Percentiles rank a stretch among this genome's conserved stretches.
Evolutionary conservation across 2,113 vertebrate genomes (phyloP).

Genomic region (Megaptera novaeangliae): DNA sequence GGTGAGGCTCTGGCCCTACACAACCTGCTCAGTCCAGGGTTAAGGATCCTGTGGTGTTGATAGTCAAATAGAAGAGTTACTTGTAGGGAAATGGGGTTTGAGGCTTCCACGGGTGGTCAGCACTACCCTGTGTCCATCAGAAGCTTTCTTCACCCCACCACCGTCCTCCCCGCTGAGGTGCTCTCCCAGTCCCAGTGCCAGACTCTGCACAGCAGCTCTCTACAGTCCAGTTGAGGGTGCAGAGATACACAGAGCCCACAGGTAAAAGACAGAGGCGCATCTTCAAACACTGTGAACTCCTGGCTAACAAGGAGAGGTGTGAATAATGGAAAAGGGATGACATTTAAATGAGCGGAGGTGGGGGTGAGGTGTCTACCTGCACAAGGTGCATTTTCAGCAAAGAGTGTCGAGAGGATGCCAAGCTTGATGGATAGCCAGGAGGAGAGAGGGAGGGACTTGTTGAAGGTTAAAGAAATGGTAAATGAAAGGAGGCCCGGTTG

Average conservation of each 20-base stretch:
- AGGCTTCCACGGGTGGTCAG: fast-evolving
- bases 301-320: neutral
- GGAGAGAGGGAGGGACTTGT: neutral
- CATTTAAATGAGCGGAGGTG: too few relatives aligned
- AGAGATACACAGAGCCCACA: neutral
- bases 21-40: neutral
- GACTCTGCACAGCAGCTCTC: neutral
- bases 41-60: neutral
- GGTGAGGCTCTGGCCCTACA: neutral
- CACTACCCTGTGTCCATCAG: neutral
- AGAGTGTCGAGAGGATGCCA: neutral
- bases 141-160: neutral
- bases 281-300: neutral
- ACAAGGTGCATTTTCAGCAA: neutral
- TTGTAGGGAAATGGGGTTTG: neutral
- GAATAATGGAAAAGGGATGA: neutral
- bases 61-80: neutral
- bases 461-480: neutral
- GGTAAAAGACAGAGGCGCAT: neutral
- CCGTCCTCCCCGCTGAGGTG: neutral
- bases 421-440: neutral
- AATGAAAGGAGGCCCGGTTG: neutral
- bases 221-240: neutral
- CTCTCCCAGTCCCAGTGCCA: neutral
- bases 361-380: neutral